Conservation (phyloP, 2,797 vertebrate genomes). For the Gymnodraco acuticeps region DNA sequence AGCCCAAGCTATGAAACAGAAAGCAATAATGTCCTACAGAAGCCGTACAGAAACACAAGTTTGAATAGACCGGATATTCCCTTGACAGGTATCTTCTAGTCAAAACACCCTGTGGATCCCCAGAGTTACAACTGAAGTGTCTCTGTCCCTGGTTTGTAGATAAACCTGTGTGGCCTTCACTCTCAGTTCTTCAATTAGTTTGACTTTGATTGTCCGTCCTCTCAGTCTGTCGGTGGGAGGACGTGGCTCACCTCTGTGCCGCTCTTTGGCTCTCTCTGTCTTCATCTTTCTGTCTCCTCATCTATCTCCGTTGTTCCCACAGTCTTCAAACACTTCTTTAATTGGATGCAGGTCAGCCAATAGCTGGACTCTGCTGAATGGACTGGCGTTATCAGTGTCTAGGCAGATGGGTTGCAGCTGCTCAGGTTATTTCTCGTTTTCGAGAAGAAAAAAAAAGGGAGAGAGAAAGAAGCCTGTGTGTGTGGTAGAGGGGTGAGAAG, state of each 20-base stretch:
- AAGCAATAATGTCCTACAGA: not conserved
- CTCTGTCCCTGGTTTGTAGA: conserved; percentile 16
- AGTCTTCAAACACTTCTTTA: conserved; percentile 72
- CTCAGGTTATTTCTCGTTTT: conserved; percentile 66
- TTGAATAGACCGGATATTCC: not conserved
- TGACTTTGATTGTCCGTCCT: conserved; percentile 57
- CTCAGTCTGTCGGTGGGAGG: conserved; percentile 9
- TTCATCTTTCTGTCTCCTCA: conserved; percentile 45
- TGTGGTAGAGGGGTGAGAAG: conserved; percentile 42
- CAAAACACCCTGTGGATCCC: conserved; percentile 6
- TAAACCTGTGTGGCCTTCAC: conserved; percentile 23
- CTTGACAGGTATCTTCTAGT: conserved; percentile 6
- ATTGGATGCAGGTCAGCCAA: conserved; percentile 76
- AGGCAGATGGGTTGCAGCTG: conserved; percentile 69
- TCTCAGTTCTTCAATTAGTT: conserved; percentile 30
- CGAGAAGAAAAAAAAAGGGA: conserved; percentile 5
- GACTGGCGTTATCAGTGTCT: conserved; percentile 71
- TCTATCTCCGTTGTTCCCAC: conserved; percentile 57
- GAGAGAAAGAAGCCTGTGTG: conserved; percentile 39
- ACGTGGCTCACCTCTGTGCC: conserved; percentile 40
- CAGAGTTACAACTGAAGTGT: conserved; percentile 23
- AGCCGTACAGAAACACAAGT: not conserved
- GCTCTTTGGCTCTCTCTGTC: conserved; percentile 35
- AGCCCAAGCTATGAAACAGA: not conserved
- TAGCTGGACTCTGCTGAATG: conserved; percentile 68